phyloP scores from a whole-genome alignment of 2,888 invertebrate species.

The Lasioglossum marginatum region DNA sequence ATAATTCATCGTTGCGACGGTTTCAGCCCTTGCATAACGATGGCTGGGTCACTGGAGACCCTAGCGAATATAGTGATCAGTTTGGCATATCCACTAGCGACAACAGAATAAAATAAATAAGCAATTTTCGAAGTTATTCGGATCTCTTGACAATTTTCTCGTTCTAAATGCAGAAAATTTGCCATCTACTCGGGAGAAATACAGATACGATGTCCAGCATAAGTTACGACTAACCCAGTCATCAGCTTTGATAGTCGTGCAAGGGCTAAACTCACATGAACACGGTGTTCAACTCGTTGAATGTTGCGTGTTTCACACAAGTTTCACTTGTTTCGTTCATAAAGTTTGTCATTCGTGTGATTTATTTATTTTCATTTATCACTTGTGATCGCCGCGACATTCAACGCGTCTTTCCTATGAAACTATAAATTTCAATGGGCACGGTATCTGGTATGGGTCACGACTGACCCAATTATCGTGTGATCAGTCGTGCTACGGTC shows the following conservation, averaged over 20 bases:
- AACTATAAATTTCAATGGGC: background rate
- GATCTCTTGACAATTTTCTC: background rate
- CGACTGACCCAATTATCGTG: background rate
- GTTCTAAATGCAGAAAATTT: too few relatives aligned
- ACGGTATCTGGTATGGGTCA: background rate
- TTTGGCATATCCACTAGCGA: background rate
- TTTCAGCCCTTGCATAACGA: background rate
- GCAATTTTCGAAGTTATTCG: background rate
- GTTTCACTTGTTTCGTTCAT: background rate
- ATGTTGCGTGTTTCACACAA: background rate
- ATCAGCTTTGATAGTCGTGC: background rate
- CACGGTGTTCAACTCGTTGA: background rate
- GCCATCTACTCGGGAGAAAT: too few relatives aligned
- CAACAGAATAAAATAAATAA: background rate
- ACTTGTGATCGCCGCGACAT: background rate
- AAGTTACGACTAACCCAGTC: background rate
- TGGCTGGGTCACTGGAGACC: background rate
- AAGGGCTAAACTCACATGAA: background rate
- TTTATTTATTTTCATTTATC: too few relatives aligned
- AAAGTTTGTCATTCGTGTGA: too few relatives aligned
- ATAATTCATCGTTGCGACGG: background rate
- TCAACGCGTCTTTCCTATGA: background rate
- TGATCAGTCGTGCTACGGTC: background rate
- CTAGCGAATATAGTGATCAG: background rate
- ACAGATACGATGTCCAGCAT: background rate